Percentiles rank a stretch among this genome's conserved stretches.
phyloP scores from a whole-genome alignment of 64 coral and sea anemone genomes.

The Dendrophyllia cribrosa region DNA sequence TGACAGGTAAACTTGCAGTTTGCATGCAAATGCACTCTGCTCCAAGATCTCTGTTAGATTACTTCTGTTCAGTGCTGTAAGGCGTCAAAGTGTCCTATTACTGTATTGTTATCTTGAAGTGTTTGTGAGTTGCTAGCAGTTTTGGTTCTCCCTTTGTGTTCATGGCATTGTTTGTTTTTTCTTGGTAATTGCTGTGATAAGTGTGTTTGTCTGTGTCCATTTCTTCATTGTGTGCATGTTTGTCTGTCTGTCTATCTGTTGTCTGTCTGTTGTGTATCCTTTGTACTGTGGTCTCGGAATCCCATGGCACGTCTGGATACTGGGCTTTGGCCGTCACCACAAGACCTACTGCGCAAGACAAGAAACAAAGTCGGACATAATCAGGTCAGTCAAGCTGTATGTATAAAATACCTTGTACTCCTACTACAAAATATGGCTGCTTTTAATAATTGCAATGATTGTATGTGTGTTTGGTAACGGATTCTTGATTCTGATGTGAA shows the following conservation, averaged over 20 bases:
- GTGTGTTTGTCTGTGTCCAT: no score
- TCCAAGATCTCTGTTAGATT: no score
- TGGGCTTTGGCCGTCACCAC: background rate
- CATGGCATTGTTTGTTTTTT: no score
- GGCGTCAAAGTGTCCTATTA: no score
- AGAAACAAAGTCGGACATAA: slow-evolving; percentile 55
- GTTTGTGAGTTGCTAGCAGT: no score
- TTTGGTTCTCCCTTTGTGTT: no score
- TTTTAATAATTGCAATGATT: background rate
- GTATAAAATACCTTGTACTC: background rate
- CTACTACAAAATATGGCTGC: background rate
- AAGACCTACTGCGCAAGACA: background rate
- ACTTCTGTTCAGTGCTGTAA: no score
- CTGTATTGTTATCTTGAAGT: no score
- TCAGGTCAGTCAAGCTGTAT: slow-evolving; percentile 42
- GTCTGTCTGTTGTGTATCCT: background rate
- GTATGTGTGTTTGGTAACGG: background rate
- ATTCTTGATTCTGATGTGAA: background rate
- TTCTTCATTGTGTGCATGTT: background rate
- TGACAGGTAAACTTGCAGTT: no score
- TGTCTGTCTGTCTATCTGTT: background rate
- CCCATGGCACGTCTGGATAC: slow-evolving; percentile 34
- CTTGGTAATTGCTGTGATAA: no score
- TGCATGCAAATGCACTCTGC: no score
- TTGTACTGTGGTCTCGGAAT: background rate